Conservation (phyloP, 64 coral and sea anemone genomes). For the Stylophora pistillata region DNA sequence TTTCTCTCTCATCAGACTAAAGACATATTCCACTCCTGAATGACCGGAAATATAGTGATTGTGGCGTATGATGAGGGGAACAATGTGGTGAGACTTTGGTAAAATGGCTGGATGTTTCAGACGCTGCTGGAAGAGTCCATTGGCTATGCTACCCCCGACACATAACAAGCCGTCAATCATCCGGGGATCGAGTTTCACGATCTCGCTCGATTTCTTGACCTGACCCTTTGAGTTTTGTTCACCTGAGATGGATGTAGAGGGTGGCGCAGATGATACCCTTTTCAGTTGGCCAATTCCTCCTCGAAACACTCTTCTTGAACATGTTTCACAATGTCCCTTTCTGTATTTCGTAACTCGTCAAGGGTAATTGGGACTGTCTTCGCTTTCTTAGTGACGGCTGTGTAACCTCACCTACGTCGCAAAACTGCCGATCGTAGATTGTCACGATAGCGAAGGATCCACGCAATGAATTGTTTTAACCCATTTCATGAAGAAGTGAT, state of each 20-base stretch:
- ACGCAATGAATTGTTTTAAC: slow-evolving; percentile 1
- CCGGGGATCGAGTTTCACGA: too few relatives aligned
- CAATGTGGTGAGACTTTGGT: too few relatives aligned
- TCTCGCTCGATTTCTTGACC: too few relatives aligned
- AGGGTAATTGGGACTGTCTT: slow-evolving; percentile 16
- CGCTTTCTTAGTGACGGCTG: not conserved
- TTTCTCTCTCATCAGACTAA: too few relatives aligned
- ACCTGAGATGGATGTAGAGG: too few relatives aligned
- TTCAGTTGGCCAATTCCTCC: slow-evolving; percentile 22
- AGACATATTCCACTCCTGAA: too few relatives aligned
- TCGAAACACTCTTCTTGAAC: slow-evolving; percentile 22
- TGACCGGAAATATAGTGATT: too few relatives aligned
- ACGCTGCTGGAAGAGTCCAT: slow-evolving; percentile 18
- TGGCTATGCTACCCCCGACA: slow-evolving; percentile 9
- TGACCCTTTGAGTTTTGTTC: slow-evolving; percentile 18
- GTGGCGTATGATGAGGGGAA: too few relatives aligned
- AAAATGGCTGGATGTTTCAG: too few relatives aligned
- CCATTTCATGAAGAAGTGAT: not conserved
- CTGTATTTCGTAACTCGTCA: too few relatives aligned
- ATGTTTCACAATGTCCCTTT: slow-evolving; percentile 6
- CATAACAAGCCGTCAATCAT: too few relatives aligned
- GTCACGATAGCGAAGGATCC: slow-evolving; percentile 18
- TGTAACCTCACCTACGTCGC: not conserved
- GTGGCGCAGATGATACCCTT: slow-evolving; percentile 6
- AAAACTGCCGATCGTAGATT: slow-evolving; percentile 17